Evolutionary conservation across 2,888 invertebrate genomes (phyloP).

Genomic region (Bellardia bayeri): DNA sequence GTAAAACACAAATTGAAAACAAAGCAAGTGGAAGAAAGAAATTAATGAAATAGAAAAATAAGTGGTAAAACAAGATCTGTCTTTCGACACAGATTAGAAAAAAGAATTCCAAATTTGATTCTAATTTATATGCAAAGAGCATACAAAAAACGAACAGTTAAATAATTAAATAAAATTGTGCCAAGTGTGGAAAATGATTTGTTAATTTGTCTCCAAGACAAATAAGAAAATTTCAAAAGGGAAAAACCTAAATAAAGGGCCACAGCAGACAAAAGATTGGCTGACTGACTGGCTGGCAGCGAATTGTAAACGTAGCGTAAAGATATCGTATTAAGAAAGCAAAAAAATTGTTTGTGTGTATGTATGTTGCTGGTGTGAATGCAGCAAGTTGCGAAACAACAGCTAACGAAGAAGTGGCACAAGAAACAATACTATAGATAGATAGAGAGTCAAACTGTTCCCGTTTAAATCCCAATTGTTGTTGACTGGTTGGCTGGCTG

Average conservation of each 20-base stretch:
- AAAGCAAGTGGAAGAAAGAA: constrained; percentile 70
- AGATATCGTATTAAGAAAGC: constrained; percentile 52
- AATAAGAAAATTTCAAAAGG: neutral
- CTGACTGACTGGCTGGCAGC: constrained; percentile 44
- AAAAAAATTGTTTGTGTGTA: constrained; percentile 39
- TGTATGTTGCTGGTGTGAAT: constrained; percentile 63
- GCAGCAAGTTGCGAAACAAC: constrained; percentile 72
- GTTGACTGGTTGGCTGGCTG: constrained; percentile 43
- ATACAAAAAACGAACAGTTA: constrained; percentile 34
- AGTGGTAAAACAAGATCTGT: constrained; percentile 72
- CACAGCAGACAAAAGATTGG: constrained; percentile 54
- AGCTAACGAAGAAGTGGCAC: constrained; percentile 66
- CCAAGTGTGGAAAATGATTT: constrained; percentile 23
- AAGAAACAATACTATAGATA: constrained; percentile 58
- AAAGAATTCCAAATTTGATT: constrained; percentile 66
- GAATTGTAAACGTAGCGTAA: constrained; percentile 71
- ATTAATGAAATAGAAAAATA: constrained; percentile 68
- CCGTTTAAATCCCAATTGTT: constrained; percentile 60
- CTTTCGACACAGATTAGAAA: constrained; percentile 71
- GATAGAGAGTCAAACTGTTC: constrained; percentile 53
- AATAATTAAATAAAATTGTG: constrained; percentile 37
- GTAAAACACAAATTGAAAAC: constrained; percentile 65
- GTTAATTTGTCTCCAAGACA: constrained; percentile 7
- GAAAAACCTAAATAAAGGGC: constrained; percentile 55
- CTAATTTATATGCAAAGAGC: constrained; percentile 66